Percentiles rank a stretch among this genome's conserved stretches.
phyloP scores from a whole-genome alignment of 1,140 invertebrate genomes.

The Habropoda laboriosa region DNA sequence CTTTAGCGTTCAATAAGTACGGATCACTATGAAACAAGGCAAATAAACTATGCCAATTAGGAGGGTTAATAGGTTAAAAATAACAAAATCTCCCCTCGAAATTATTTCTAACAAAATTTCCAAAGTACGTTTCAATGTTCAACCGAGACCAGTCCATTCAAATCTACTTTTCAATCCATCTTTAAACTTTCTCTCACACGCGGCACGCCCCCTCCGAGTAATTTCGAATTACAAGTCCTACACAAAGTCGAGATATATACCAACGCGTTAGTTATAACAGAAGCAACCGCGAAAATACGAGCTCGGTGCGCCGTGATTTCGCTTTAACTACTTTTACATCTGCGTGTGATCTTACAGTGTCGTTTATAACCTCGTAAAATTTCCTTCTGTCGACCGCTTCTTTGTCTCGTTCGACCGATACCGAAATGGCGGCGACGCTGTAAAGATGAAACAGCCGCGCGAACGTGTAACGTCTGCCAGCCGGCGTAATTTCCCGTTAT shows the following conservation, averaged over 20 bases:
- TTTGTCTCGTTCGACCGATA: not conserved
- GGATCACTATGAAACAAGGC: no score
- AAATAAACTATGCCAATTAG: no score
- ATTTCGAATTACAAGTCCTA: not conserved
- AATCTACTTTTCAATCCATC: no score
- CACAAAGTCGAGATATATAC: not conserved
- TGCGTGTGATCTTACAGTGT: not conserved
- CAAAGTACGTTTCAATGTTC: no score
- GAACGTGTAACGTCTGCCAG: not conserved
- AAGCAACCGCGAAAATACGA: not conserved
- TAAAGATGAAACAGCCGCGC: not conserved
- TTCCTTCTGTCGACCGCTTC: not conserved
- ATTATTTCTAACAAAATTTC: no score
- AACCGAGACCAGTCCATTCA: no score
- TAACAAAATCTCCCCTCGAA: no score
- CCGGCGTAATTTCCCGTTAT: not conserved
- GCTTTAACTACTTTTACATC: not conserved
- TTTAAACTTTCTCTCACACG: no score
- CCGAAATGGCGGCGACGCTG: not conserved
- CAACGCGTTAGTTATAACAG: not conserved
- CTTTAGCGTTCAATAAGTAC: no score
- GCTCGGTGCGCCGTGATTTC: not conserved
- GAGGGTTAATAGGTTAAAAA: no score
- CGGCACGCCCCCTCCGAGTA: not conserved
- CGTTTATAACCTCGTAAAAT: not conserved